Base-by-base conservation (phyloP, 2,888 invertebrate species). In the Cancer borealis region DNA sequence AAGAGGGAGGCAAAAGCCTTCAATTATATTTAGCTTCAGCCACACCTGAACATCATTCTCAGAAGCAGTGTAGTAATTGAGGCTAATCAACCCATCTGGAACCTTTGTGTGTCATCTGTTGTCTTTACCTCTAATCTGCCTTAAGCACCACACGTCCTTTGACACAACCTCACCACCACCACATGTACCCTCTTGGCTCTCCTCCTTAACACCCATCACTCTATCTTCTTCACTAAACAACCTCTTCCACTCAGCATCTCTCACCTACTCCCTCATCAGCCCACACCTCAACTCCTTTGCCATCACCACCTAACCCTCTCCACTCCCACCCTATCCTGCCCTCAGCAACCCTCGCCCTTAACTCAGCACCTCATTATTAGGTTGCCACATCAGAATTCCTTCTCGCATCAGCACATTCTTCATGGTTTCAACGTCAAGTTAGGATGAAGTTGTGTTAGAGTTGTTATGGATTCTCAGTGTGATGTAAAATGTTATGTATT, bases 21-120 rank as follows among this genome's bases (percentile, higher is more conserved):
- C 90, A 49, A 88, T 47, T 88, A 88, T 88, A 88, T 88, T 88
- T 88, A 88, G 88, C 88, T 39, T n/a, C 10, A 26, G 47, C 88
- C 88, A 88, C 90, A 54, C 60, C 90, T 90, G 90, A 90, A 54
- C 39, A 39, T 90, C 90, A 60, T 54, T 60, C 39, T 17, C 30
- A 47, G 5, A 39, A 49, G 90, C 54, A 60, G 26, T 49, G 47
- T 46, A 47, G 21, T 47, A n/a, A 49, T 47, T 88, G 47, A 12
- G 46, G 47, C n/a, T 88, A 17, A 88, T 88, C n/a, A 46, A 47
- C n/a, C 26, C 39, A 46, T 84, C 73, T 73, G 73, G 73, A 73
- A 73, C 4, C n/a, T 21, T 73, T 8, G n/a, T 26, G 8, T 6
- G 26, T n/a, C 73, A 21, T 4, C 26, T 3, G 5, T 73, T 73